These are phyloP conservation scores for Neelides folsomi DNA, from an alignment of 2,888 invertebrate species.

Conservation along the genomic window DNA sequence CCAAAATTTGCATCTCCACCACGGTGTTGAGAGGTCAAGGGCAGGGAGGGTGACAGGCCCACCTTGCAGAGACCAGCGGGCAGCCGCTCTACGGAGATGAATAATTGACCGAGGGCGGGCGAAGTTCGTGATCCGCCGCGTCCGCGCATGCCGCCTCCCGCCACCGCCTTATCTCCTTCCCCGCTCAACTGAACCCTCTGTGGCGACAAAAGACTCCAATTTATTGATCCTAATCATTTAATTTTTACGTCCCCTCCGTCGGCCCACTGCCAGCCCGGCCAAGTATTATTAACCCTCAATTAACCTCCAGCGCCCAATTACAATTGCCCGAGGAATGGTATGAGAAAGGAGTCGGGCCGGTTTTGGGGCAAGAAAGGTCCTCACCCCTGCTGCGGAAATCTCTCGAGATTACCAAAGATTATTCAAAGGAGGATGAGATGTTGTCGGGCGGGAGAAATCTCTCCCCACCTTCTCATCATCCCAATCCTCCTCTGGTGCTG, in stretches of 20 bases:
- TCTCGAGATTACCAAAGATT: too few relatives aligned
- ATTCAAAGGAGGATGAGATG: too few relatives aligned
- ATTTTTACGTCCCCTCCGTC: slow-evolving; percentile 27
- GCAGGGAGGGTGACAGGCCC: slow-evolving; percentile 31
- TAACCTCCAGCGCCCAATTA: too few relatives aligned
- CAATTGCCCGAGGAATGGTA: too few relatives aligned
- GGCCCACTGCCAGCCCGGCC: too few relatives aligned
- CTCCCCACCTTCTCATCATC: too few relatives aligned
- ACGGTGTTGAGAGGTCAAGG: background rate
- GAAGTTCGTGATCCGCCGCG: slow-evolving; percentile 29
- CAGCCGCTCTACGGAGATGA: slow-evolving; percentile 3
- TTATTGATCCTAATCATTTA: slow-evolving; percentile 34
- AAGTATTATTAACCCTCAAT: too few relatives aligned
- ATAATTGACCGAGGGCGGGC: slow-evolving; percentile 9
- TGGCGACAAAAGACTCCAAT: slow-evolving; percentile 34
- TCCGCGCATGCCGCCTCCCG: slow-evolving; percentile 9
- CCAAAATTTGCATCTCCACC: background rate
- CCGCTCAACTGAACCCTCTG: slow-evolving; percentile 33
- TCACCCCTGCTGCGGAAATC: too few relatives aligned
- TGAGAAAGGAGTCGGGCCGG: too few relatives aligned
- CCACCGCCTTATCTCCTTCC: slow-evolving; percentile 28
- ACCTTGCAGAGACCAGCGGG: slow-evolving; percentile 34
- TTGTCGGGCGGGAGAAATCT: too few relatives aligned
- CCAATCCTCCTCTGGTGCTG: too few relatives aligned
- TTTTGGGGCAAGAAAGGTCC: too few relatives aligned